Evolutionary conservation across 1,140 invertebrate genomes (phyloP).

Genomic region (Pachyrhynchus sulphureomaculatus): DNA sequence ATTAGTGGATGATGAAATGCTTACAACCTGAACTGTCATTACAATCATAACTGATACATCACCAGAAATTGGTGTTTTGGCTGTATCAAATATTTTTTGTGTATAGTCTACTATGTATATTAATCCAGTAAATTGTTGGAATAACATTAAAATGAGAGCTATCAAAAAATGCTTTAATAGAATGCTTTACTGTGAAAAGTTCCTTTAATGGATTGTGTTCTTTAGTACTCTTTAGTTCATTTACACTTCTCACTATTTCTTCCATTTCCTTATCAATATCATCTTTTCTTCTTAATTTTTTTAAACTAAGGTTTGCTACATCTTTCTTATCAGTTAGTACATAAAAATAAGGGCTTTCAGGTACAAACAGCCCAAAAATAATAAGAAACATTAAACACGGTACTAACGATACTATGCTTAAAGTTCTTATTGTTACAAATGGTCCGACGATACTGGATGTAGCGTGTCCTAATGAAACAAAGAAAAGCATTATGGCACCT

Average conservation of each 20-base stretch:
- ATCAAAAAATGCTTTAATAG: constrained; percentile 64
- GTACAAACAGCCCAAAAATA: constrained; percentile 55
- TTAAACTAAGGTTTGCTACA: constrained; percentile 63
- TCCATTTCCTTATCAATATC: constrained; percentile 23
- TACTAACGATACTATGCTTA: constrained; percentile 55
- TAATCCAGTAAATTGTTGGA: constrained; percentile 77
- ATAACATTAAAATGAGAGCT: constrained; percentile 67
- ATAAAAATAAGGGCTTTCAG: constrained; percentile 77
- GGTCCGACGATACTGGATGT: constrained; percentile 61
- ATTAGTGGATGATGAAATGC: constrained; percentile 65
- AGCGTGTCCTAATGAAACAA: constrained; percentile 33
- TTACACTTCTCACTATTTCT: constrained; percentile 19
- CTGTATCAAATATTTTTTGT: constrained; percentile 65
- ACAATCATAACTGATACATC: constrained; percentile 74
- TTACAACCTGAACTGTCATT: constrained; percentile 68
- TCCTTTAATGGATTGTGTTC: constrained; percentile 14
- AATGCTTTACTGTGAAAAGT: constrained; percentile 43
- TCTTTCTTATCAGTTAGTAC: constrained; percentile 59
- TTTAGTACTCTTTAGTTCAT: constrained; percentile 43
- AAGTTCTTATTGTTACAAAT: constrained; percentile 56
- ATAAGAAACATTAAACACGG: constrained; percentile 58
- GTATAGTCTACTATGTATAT: constrained; percentile 83
- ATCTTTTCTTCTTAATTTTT: constrained; percentile 59
- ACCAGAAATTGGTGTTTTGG: constrained; percentile 59
- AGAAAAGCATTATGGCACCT: constrained; percentile 37